Evolutionary conservation across 2,113 vertebrate genomes (phyloP).

Genomic region (Chlorodrepanis virens): DNA sequence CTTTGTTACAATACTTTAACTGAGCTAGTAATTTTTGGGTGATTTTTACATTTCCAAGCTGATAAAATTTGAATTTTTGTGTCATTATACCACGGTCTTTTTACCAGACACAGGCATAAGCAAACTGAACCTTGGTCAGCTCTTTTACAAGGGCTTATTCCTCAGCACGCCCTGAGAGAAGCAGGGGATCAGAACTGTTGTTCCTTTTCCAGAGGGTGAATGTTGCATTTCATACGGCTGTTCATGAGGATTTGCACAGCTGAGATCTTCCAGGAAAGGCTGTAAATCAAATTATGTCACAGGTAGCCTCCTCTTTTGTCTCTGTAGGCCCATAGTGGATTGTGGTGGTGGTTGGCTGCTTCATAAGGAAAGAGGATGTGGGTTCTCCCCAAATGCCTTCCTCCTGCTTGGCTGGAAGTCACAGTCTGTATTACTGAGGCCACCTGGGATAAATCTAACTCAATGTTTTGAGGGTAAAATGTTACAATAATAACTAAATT

Average conservation of each 20-base stretch:
- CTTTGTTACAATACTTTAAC: not conserved
- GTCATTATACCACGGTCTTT: not conserved
- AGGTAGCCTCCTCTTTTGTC: not conserved
- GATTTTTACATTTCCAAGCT: not conserved
- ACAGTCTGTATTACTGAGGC: not conserved
- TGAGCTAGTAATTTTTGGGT: not conserved
- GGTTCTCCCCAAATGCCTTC: not conserved
- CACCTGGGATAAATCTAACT: not conserved
- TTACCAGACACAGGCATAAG: not conserved
- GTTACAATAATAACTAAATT: not conserved
- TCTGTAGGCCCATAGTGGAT: not conserved
- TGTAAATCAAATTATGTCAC: not conserved
- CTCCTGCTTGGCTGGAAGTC: not conserved
- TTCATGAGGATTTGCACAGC: not conserved
- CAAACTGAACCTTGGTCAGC: not conserved
- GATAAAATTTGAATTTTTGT: not conserved
- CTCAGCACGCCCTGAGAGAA: not conserved
- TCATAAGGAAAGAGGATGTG: rapidly evolving
- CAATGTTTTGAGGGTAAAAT: not conserved
- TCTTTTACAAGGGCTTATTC: not conserved
- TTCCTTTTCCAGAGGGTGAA: not conserved
- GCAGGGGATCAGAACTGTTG: not conserved
- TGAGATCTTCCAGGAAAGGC: not conserved
- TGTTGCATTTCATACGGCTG: not conserved
- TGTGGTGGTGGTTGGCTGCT: not conserved